Evolutionary conservation across 2,797 vertebrate species (phyloP).

Genomic region (Poecilia picta): DNA sequence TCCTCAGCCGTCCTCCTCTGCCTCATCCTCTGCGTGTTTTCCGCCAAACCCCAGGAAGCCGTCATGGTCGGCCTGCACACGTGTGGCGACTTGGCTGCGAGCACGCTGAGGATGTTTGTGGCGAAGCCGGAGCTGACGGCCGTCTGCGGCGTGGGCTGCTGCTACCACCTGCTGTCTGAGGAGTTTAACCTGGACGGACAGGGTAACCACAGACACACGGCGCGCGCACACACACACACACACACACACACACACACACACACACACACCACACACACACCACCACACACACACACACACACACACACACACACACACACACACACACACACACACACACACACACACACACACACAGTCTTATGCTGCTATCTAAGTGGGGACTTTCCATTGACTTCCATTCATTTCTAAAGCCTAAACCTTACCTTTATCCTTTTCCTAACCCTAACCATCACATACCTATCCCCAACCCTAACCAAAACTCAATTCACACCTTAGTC

Average conservation of each 20-base stretch:
- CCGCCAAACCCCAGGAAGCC: conserved; percentile 82
- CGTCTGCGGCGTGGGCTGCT: conserved; percentile 96
- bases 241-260: conserved; percentile 21
- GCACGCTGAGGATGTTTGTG: conserved; percentile 87
- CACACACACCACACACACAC: conserved; percentile 27
- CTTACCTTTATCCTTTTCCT: too few species aligned
- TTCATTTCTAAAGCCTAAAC: too few species aligned
- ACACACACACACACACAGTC: conserved; percentile 2
- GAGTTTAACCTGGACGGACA: conserved; percentile 73
- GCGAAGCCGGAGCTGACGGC: conserved; percentile 89
- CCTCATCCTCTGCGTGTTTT: neutral
- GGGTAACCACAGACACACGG: conserved; percentile 82
- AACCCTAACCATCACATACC: too few species aligned
- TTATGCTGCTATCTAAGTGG: too few species aligned
- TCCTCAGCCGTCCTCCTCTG: conserved; percentile 16
- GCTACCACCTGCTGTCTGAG: conserved; percentile 90
- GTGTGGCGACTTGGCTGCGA: conserved; percentile 92
- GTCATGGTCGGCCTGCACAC: conserved; percentile 96
- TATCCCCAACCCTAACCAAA: too few species aligned
- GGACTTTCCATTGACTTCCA: too few species aligned
- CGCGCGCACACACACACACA: conserved; percentile 28
- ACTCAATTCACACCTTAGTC: too few species aligned
- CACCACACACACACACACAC: conserved; percentile 21
- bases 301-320: conserved; percentile 16
- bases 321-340: conserved; percentile 25